These are phyloP conservation scores for Alethe diademata DNA, from an alignment of 2,113 vertebrate species.

Conservation along the genomic window DNA sequence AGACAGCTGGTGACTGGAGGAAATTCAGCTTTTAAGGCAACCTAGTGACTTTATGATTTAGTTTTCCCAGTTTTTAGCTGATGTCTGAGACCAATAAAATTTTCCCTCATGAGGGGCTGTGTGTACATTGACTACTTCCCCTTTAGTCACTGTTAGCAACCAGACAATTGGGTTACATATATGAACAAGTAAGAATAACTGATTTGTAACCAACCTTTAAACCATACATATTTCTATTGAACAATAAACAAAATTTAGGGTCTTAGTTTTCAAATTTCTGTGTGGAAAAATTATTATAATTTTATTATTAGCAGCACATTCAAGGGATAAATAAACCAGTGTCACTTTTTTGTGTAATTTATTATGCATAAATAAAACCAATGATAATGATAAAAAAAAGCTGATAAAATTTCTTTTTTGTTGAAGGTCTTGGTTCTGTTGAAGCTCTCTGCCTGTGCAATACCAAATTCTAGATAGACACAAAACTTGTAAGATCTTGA, in stretches of 20 bases:
- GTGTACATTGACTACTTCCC: neutral
- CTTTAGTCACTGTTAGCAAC: neutral
- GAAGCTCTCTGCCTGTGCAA: neutral
- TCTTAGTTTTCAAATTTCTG: neutral
- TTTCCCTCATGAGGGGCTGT: neutral
- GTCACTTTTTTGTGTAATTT: neutral
- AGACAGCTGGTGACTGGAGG: neutral
- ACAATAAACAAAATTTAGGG: neutral
- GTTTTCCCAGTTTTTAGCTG: neutral
- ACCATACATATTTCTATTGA: neutral
- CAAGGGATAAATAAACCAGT: neutral
- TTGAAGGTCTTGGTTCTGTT: neutral
- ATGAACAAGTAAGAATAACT: neutral
- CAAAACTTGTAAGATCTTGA: neutral
- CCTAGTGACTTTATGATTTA: neutral
- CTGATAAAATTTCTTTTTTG: neutral
- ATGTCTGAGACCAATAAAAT: neutral
- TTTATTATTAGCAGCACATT: neutral
- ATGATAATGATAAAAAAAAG: neutral
- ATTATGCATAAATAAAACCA: neutral
- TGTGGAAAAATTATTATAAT: neutral
- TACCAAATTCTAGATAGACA: neutral
- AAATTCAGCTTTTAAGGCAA: neutral
- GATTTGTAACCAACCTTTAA: neutral
- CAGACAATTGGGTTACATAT: neutral